phyloP scores from a whole-genome alignment of 2,113 vertebrate species.

The Procavia capensis region DNA sequence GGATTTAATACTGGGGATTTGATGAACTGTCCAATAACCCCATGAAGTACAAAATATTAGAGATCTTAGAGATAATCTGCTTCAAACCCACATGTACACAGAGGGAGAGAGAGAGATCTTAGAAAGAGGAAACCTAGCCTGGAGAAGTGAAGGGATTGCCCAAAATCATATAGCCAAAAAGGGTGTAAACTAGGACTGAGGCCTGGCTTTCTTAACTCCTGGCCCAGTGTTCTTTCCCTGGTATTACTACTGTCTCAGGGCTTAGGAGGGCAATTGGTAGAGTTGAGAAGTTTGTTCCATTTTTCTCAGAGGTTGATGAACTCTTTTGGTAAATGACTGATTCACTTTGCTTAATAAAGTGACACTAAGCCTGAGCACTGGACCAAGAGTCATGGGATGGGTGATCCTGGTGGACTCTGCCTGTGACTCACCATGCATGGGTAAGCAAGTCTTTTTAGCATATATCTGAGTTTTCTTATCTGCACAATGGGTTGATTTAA shows the following conservation, averaged over 20 bases:
- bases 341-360: constrained; percentile 23
- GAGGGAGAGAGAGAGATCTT: too few relatives aligned
- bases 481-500: constrained; percentile 7
- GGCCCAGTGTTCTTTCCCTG: neutral
- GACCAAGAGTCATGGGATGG: neutral
- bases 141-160: neutral
- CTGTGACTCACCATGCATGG: neutral
- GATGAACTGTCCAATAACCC: neutral
- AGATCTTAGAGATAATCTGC: neutral
- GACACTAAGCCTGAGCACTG: neutral
- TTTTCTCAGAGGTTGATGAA: constrained; percentile 53
- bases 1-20: constrained; percentile 62
- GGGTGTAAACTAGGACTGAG: neutral
- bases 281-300: constrained; percentile 10
- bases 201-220: neutral
- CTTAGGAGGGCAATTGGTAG: neutral
- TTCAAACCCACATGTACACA: neutral
- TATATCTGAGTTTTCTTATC: constrained; percentile 47
- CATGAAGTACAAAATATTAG: neutral
- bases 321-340: constrained; percentile 10
- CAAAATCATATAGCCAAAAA: neutral
- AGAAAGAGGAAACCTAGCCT: neutral
- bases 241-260: neutral
- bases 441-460: constrained; percentile 17
- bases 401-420: neutral